These are phyloP conservation scores for Indicator indicator DNA, from an alignment of 2,113 vertebrate species.

Conservation along the genomic window DNA sequence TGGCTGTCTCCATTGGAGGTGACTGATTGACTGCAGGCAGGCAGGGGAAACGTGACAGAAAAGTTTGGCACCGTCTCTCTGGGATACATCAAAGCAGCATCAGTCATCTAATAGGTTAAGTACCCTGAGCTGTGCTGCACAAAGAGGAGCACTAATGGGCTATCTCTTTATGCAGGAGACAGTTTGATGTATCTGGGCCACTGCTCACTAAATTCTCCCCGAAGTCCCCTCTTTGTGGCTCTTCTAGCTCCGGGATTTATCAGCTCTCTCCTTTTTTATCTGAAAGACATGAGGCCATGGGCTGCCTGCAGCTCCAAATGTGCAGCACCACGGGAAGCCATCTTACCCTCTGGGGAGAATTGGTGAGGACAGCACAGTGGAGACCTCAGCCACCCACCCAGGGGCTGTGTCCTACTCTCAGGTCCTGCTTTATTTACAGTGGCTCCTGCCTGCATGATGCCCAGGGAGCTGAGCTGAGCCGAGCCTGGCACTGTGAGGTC, in stretches of 20 bases:
- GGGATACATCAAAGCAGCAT: not conserved
- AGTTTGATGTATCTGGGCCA: constrained; percentile 29
- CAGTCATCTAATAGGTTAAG: not conserved
- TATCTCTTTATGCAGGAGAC: not conserved
- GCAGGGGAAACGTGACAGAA: not conserved
- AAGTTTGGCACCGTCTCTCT: not conserved
- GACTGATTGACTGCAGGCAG: not conserved
- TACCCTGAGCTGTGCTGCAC: not conserved
- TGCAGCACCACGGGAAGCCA: fast-evolving
- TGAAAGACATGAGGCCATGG: not conserved
- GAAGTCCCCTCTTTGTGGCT: not conserved
- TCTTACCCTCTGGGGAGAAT: not conserved
- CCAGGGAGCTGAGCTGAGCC: not conserved
- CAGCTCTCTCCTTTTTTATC: not conserved
- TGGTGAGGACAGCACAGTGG: not conserved
- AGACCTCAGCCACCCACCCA: not conserved
- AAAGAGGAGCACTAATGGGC: not conserved
- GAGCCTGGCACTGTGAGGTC: not conserved
- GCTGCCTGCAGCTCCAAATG: not conserved
- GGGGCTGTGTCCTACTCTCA: not conserved
- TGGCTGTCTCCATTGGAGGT: not conserved
- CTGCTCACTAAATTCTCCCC: not conserved
- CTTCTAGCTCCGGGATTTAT: not conserved
- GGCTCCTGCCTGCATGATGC: not conserved
- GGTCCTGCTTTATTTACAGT: not conserved